phyloP scores from a whole-genome alignment of 1,140 invertebrate species.

The Cyrtorhinus lividipennis region DNA sequence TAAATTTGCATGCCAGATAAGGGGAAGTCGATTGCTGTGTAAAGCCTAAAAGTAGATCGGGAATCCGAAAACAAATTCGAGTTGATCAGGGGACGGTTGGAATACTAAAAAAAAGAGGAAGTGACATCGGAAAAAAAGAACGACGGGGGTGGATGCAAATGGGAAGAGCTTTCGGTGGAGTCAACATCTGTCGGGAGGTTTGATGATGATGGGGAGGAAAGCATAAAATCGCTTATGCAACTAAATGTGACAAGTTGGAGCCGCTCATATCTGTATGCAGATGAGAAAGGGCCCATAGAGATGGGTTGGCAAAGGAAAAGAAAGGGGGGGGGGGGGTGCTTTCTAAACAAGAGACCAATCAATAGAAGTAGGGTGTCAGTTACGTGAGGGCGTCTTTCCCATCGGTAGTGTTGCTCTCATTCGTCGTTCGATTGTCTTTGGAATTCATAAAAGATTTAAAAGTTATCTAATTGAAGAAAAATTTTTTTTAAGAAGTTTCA shows the following conservation, averaged over 20 bases:
- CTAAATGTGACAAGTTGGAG: slow-evolving; percentile 17
- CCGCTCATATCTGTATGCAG: slow-evolving; percentile 14
- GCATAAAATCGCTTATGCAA: slow-evolving; percentile 17
- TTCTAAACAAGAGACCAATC: slow-evolving; percentile 1
- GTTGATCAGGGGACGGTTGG: background rate
- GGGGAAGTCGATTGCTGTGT: background rate
- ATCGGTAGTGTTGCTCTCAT: no score
- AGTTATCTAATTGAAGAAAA: no score
- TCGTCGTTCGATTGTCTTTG: no score
- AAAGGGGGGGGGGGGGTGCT: background rate
- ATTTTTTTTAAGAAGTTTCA: no score
- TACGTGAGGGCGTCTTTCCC: no score
- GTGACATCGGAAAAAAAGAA: background rate
- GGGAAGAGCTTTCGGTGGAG: background rate
- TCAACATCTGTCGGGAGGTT: slow-evolving; percentile 2
- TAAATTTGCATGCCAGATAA: background rate
- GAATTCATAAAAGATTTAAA: no score
- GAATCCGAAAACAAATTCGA: background rate
- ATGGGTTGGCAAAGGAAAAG: background rate
- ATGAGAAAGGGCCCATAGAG: background rate
- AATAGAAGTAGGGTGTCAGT: background rate
- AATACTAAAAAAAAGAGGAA: background rate
- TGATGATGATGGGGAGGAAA: slow-evolving; percentile 8
- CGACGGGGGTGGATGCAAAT: background rate
- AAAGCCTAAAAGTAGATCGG: background rate